These are phyloP conservation scores for Brevimyrus niger DNA, from an alignment of 2,113 vertebrate genomes.

Conservation along the genomic window DNA sequence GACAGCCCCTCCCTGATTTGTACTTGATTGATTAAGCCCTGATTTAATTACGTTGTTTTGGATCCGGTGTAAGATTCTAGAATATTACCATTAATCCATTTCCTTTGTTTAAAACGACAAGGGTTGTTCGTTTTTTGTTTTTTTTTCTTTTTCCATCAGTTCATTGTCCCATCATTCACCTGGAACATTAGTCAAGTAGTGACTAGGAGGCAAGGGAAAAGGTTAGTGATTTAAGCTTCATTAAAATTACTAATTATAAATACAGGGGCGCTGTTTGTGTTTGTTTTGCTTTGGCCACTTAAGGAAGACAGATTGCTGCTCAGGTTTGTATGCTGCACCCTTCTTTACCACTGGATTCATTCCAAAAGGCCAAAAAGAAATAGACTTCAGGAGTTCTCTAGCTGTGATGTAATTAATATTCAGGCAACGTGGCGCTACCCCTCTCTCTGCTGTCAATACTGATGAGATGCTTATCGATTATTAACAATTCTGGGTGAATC, in stretches of 20 bases:
- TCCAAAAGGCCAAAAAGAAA: background rate
- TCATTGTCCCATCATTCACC: background rate
- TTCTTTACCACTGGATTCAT: background rate
- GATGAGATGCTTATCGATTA: constrained; percentile 50
- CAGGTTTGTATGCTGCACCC: constrained; percentile 39
- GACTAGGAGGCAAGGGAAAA: background rate
- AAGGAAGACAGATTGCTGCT: constrained; percentile 36
- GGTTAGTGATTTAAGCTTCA: constrained; percentile 10
- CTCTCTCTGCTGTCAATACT: constrained; percentile 58
- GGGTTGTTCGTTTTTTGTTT: background rate
- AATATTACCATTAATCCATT: constrained; percentile 11
- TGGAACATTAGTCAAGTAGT: background rate
- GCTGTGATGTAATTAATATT: constrained; percentile 50
- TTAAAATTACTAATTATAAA: constrained; percentile 35
- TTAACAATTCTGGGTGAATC: constrained; percentile 27
- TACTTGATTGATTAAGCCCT: constrained; percentile 4
- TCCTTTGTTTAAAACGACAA: background rate
- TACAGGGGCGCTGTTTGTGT: constrained; percentile 29
- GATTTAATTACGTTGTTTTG: background rate
- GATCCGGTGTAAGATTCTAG: background rate
- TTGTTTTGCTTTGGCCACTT: constrained; percentile 31
- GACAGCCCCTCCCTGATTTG: background rate
- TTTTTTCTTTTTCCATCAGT: background rate
- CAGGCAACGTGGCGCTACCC: constrained; percentile 51
- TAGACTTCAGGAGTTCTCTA: background rate